phyloP scores from a whole-genome alignment of 2,888 invertebrate genomes.

The Pyrrhia umbra region DNA sequence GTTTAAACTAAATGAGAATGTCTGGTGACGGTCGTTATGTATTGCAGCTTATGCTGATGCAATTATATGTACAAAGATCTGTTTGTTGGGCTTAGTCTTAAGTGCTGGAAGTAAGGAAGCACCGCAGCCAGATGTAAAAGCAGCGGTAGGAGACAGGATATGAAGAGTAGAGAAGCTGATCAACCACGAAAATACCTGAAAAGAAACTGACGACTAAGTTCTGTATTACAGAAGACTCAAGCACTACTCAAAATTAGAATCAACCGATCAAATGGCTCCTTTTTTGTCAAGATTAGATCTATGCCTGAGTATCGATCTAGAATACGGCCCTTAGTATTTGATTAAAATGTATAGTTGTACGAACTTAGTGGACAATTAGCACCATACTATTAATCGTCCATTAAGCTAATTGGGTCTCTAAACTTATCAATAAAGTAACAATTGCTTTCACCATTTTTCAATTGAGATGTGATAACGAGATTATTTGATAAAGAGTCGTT shows the following conservation, averaged over 20 bases:
- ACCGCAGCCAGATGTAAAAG: background rate
- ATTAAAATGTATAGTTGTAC: too few relatives aligned
- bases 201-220: conserved; percentile 6
- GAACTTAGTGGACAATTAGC: too few relatives aligned
- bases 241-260: background rate
- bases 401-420: too few relatives aligned
- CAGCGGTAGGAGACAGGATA: conserved; percentile 7
- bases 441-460: too few relatives aligned
- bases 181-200: conserved; percentile 9
- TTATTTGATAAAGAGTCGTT: too few relatives aligned
- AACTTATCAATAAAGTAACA: too few relatives aligned
- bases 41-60: conserved; percentile 33
- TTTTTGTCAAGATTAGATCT: background rate
- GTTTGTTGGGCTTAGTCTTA: conserved; percentile 7
- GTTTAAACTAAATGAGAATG: conserved; percentile 33
- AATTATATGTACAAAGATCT: conserved; percentile 18
- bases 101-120: conserved; percentile 3
- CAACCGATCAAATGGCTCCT: background rate
- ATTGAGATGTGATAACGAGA: too few relatives aligned
- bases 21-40: conserved; percentile 17
- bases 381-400: too few relatives aligned
- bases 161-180: conserved; percentile 9
- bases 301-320: background rate
- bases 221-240: background rate
- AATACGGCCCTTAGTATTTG: too few relatives aligned